Conservation (phyloP, 2,888 invertebrate genomes). For the Andrena dorsata region DNA sequence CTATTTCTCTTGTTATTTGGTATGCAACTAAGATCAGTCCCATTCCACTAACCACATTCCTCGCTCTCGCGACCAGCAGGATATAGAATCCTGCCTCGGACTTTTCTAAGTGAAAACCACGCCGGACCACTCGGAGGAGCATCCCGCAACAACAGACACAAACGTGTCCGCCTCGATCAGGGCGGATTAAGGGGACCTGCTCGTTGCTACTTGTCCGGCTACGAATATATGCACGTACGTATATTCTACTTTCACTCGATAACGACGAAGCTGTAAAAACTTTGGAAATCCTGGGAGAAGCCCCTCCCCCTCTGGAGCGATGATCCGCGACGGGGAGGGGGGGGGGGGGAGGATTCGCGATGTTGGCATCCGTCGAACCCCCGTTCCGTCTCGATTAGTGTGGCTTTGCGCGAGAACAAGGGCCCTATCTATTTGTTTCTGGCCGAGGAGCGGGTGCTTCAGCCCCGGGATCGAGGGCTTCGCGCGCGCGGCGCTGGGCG, state of each 20-base stretch:
- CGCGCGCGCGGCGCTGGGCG: background rate
- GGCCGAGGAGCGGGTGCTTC: too few species aligned
- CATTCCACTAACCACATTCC: too few species aligned
- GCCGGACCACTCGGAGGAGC: too few species aligned
- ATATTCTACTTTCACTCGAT: slow-evolving; percentile 60
- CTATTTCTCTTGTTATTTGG: too few species aligned
- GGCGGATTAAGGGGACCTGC: slow-evolving; percentile 29
- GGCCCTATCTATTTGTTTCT: too few species aligned
- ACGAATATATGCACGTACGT: slow-evolving; percentile 48
- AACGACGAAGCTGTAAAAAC: slow-evolving; percentile 77
- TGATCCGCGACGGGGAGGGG: background rate
- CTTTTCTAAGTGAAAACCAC: too few species aligned
- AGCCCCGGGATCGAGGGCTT: too few species aligned
- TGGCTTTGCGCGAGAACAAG: too few species aligned
- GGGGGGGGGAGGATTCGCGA: slow-evolving; percentile 2
- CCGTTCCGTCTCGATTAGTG: too few species aligned
- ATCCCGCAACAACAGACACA: background rate
- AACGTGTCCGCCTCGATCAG: slow-evolving; percentile 3
- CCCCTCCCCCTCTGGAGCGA: background rate
- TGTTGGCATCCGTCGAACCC: background rate
- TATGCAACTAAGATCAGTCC: too few species aligned
- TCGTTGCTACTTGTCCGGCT: slow-evolving; percentile 54
- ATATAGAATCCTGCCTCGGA: too few species aligned
- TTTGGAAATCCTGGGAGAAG: slow-evolving; percentile 61
- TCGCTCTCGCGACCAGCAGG: too few species aligned